These are phyloP conservation scores for Astropecten irregularis DNA, from an alignment of 53 echinoderm and acorn worm species.

Conservation along the genomic window DNA sequence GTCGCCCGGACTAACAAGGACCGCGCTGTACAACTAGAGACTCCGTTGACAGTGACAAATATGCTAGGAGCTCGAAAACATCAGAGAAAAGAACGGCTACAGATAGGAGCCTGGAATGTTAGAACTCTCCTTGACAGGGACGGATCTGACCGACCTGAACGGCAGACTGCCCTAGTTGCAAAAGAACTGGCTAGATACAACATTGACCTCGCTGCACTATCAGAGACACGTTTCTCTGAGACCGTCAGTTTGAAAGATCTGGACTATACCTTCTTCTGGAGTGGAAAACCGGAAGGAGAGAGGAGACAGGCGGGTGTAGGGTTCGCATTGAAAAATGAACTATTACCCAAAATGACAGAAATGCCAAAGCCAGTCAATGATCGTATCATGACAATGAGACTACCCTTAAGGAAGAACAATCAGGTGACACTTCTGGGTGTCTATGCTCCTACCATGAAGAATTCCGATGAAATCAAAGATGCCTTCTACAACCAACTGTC, in stretches of 20 bases:
- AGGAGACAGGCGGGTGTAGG: neutral
- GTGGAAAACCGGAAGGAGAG: neutral
- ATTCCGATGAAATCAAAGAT: conserved; percentile 16
- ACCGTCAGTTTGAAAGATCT: neutral
- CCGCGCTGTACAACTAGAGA: too few relatives aligned
- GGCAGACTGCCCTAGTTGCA: neutral
- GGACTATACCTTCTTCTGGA: conserved; percentile 28
- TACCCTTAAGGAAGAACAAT: neutral
- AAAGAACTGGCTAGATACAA: conserved; percentile 20
- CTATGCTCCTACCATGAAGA: conserved; percentile 50
- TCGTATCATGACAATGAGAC: neutral
- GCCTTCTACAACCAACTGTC: conserved; percentile 2
- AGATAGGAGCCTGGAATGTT: neutral
- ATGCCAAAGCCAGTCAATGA: neutral
- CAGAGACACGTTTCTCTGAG: neutral
- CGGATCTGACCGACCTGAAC: neutral
- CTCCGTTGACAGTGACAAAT: too few relatives aligned
- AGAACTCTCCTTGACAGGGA: neutral
- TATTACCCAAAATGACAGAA: neutral
- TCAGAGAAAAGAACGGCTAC: too few relatives aligned
- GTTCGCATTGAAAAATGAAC: neutral
- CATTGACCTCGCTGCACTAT: conserved; percentile 3
- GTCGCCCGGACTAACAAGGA: too few relatives aligned
- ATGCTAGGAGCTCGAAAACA: too few relatives aligned
- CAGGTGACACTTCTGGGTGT: neutral